Conservation (phyloP, 1,140 invertebrate species). For the Trichoplusia ni region DNA sequence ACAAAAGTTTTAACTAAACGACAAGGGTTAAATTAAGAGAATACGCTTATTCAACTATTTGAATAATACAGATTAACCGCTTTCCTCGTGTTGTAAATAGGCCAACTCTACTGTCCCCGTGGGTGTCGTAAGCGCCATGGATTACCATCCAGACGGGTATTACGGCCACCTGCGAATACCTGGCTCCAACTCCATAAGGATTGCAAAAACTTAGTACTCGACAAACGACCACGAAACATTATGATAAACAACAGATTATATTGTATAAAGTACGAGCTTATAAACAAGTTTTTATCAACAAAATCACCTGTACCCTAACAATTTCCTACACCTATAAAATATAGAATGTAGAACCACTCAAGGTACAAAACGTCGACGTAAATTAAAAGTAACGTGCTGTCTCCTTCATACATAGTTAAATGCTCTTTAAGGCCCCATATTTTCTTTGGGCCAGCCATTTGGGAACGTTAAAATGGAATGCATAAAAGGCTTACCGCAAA, state of each 20-base stretch:
- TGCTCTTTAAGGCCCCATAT: conserved; percentile 69
- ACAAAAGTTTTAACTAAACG: too few relatives aligned
- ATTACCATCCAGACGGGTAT: too few relatives aligned
- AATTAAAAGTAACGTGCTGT: conserved; percentile 75
- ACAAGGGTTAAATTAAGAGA: too few relatives aligned
- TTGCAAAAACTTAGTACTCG: too few relatives aligned
- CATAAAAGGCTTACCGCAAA: conserved; percentile 61
- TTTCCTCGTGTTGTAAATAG: too few relatives aligned
- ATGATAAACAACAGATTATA: not conserved
- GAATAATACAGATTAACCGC: too few relatives aligned
- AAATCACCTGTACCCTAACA: conserved; percentile 37
- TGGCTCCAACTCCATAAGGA: too few relatives aligned
- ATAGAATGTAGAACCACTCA: conserved; percentile 56
- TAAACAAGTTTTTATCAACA: not conserved
- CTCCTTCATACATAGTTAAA: conserved; percentile 77
- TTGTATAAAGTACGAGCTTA: not conserved
- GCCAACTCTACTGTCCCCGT: too few relatives aligned
- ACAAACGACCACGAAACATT: not conserved
- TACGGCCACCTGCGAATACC: too few relatives aligned
- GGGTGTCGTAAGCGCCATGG: too few relatives aligned
- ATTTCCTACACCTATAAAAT: conserved; percentile 55
- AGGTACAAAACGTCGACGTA: conserved; percentile 58
- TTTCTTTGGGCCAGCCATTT: conserved; percentile 61
- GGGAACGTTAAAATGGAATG: conserved; percentile 58
- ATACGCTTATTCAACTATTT: too few relatives aligned